Evolutionary conservation across 2,113 vertebrate genomes (phyloP), one percentile per base, ranked within the genome.

Genomic region (Lota lota): DNA sequence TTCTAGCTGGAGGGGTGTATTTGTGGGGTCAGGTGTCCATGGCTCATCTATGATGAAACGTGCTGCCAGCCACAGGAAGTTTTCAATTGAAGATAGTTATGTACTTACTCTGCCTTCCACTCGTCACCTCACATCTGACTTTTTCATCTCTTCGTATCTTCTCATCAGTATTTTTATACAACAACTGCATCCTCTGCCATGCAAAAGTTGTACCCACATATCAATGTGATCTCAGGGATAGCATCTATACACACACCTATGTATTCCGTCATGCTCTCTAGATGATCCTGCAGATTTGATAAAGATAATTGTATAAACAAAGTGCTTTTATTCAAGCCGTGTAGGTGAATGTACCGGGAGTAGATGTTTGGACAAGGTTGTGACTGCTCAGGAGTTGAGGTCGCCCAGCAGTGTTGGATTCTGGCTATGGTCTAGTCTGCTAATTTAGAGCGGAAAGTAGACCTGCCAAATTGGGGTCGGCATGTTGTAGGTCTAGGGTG

Each of bases 171-270:
- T 79, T 81, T 63, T 72, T 68, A 59, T n/a, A 59, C n/a, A 15
- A 24, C 19, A 73, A 47, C 63, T 74, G 66, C n/a, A n/a, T n/a
- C n/a, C n/a, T 73, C 53, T 65, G 54, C 53, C 70, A 83, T 81
- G 78, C 76, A 80, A 83, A 83, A 56, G 58, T 18, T 69, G 53
- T 51, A 15, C 70, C 50, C 67, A 40, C 53, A 67, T 22, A 57
- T 1, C 47, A 0, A 57, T 79, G 79, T 87, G 73, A 76, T 1
- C 4, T 24, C 5, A n/a, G 73, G 77, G 81, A 17, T 69, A 79
- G 18, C 54, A 20, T 75, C 51, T 24, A 19, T 68, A 59, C 1
- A 54, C 22, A 61, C 73, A 53, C 28, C n/a, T n/a, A n/a, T n/a
- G 19, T 1, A 28, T 12, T n/a, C 24, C 19, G 58, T 57, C 19